Evolutionary conservation across 92 coral and sea anemone species (phyloP).

Genomic region (Galaxea fascicularis): DNA sequence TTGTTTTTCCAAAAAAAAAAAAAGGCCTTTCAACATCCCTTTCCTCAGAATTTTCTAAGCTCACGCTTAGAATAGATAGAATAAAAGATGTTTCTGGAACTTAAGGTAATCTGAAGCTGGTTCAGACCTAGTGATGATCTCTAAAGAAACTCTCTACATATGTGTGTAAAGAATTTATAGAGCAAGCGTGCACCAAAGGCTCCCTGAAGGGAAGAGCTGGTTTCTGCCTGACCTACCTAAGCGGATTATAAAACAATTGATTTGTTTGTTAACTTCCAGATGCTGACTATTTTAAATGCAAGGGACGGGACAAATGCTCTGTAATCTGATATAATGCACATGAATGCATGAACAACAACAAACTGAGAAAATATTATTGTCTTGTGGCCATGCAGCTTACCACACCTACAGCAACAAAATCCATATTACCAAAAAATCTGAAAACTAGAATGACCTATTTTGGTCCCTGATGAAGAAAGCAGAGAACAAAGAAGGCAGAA

Average conservation of each 20-base stretch:
- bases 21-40: no score
- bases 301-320: background rate
- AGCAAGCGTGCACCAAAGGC: no score
- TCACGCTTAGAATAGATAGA: no score
- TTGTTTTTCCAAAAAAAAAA: no score
- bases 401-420: background rate
- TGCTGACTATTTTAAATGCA: background rate
- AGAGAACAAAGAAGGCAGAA: background rate
- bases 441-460: background rate
- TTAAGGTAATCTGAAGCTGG: no score
- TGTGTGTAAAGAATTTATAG: no score
- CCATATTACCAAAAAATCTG: no score
- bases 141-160: no score
- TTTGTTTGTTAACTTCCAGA: background rate
- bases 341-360: slow-evolving; percentile 11
- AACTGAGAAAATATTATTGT: background rate
- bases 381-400: background rate
- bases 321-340: slow-evolving; percentile 27
- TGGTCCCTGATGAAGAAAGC: background rate
- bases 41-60: no score
- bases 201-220: no score
- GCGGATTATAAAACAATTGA: slow-evolving; percentile 23
- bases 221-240: background rate
- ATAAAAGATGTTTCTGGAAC: no score
- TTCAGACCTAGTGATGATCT: no score